Percentiles rank a stretch among this genome's conserved stretches.
Evolutionary conservation across 1,140 invertebrate genomes (phyloP).

Genomic region (Vanessa tameamea): DNA sequence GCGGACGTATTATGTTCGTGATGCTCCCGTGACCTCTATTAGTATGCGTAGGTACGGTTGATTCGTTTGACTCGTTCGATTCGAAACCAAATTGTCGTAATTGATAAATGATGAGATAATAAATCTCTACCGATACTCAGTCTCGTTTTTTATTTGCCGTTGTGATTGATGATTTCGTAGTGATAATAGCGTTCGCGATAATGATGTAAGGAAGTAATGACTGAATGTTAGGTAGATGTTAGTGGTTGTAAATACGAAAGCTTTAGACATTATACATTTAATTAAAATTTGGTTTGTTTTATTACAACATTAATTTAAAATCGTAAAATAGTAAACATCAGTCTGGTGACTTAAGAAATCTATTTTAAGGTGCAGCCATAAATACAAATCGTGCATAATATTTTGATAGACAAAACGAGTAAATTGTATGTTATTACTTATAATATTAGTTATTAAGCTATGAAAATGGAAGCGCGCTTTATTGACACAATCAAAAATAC

Average conservation of each 20-base stretch:
- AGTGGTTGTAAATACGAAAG: conserved; percentile 78
- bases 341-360: background rate
- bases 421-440: background rate
- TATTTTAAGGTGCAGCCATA: background rate
- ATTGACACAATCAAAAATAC: conserved; percentile 18
- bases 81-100: conserved; percentile 68
- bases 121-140: conserved; percentile 79
- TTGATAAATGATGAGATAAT: conserved; percentile 65
- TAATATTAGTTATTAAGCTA: conserved; percentile 22
- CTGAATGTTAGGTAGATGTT: conserved; percentile 77
- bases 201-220: conserved; percentile 75
- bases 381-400: conserved; percentile 11
- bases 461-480: conserved; percentile 40
- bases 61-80: conserved; percentile 55
- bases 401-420: background rate
- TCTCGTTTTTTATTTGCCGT: conserved; percentile 75
- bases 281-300: conserved; percentile 70
- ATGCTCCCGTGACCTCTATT: conserved; percentile 58
- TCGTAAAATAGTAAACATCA: background rate
- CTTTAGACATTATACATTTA: conserved; percentile 79
- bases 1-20: conserved; percentile 37
- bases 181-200: conserved; percentile 76
- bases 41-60: conserved; percentile 66
- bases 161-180: conserved; percentile 74
- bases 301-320: conserved; percentile 51